Evolutionary conservation across 2,113 vertebrate genomes (phyloP), one percentile per base, ranked within the genome.

Genomic region (Siniperca chuatsi): DNA sequence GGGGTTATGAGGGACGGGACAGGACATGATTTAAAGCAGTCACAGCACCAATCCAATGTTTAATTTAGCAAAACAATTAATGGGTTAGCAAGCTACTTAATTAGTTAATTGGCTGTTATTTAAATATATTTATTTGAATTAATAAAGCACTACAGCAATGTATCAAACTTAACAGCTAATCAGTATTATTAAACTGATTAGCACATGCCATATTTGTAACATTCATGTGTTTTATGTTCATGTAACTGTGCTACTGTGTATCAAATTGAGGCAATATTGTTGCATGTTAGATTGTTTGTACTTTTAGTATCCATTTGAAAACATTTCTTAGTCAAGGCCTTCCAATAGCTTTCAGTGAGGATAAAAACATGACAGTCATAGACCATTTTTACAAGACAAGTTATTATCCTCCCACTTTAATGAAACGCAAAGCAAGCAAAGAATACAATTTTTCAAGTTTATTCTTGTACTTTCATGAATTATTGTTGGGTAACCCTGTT

Each of bases 1-100:
- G 78, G 29, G n/a, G 55, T 65, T 25, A 74, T 50, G 65, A 57
- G 8, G 25, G 55, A 71, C 25, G 25, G 20, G 42, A 70, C 65
- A 60, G 21, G 25, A 74, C 6, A 23, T 0, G 2, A 64, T 71
- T 75, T 35, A 61, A 46, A 50, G n/a, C 75, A 60, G n/a, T 60
- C 50, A 75, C 12, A 40, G 25, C 29, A 61, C 0, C 35, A 33
- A 50, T 20, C 35, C 40, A 15, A 20, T 8, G 60, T 65, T 58
- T 73, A 42, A 48, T 57, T 77, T 16, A 52, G 21, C 3, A 50
- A 33, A 66, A 25, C 13, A 44, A 10, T 40, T 0, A 1, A 12
- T 13, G 20, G 6, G 69, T 85, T 64, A 85, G 60, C 16, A 33
- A 60, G 48, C 23, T 0, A 13, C 33, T 37, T 60, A 55, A 60